These are phyloP conservation scores for Cherax destructor DNA, from an alignment of 1,140 invertebrate genomes.

Conservation along the genomic window DNA sequence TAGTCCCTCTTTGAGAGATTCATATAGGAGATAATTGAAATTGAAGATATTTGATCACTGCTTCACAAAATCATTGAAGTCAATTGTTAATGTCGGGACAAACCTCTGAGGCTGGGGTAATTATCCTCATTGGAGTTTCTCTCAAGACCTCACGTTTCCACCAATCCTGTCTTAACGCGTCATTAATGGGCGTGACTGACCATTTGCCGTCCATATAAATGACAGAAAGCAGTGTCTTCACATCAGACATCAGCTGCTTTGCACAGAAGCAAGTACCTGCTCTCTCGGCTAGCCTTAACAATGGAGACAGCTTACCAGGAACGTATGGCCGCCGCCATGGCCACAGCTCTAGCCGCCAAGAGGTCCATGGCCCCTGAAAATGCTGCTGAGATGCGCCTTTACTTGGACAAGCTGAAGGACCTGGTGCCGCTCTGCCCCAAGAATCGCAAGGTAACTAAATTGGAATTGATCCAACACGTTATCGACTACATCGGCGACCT, in stretches of 20 bases:
- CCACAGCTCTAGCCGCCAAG: constrained; percentile 33
- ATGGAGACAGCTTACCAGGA: constrained; percentile 40
- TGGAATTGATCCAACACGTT: constrained; percentile 96
- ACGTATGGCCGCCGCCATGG: constrained; percentile 43
- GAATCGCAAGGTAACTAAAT: constrained; percentile 82
- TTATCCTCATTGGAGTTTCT: neutral
- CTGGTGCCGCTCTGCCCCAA: constrained; percentile 80
- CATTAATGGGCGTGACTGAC: constrained; percentile 3
- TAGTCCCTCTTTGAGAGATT: too few species aligned
- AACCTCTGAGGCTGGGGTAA: neutral
- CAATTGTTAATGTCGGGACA: too few species aligned
- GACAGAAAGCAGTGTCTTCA: too few species aligned
- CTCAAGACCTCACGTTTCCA: neutral
- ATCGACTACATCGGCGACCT: constrained; percentile 98
- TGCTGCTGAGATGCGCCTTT: constrained; percentile 38
- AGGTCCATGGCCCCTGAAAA: constrained; percentile 5
- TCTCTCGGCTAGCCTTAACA: neutral
- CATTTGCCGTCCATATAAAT: neutral
- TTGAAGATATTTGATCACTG: too few species aligned
- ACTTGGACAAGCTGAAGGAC: constrained; percentile 79
- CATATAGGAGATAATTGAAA: too few species aligned
- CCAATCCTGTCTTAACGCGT: neutral
- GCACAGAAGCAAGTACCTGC: neutral
- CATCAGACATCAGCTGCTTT: neutral
- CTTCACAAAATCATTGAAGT: too few species aligned